These are phyloP conservation scores for Strigamia transsilvanica DNA, from an alignment of 2,888 invertebrate genomes.

Conservation along the genomic window DNA sequence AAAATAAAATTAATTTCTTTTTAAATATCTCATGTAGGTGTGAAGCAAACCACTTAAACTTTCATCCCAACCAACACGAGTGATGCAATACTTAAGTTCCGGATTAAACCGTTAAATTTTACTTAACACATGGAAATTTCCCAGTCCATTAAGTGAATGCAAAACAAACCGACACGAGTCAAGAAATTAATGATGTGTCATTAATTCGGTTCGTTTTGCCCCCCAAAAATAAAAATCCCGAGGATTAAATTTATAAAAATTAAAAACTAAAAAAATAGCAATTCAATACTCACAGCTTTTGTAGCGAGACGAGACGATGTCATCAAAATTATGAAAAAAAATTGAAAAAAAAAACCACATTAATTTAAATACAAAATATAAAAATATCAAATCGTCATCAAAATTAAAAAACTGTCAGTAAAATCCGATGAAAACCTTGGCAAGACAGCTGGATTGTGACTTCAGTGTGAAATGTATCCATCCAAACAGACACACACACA, in stretches of 20 bases:
- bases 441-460: conserved; percentile 22
- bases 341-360: background rate
- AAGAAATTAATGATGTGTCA: no score
- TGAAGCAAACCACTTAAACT: background rate
- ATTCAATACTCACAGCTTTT: conserved; percentile 24
- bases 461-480: conserved; percentile 41
- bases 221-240: no score
- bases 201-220: no score
- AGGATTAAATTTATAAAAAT: background rate
- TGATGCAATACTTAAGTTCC: background rate
- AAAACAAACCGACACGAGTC: no score
- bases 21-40: background rate
- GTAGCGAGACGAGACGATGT: background rate
- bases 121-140: background rate
- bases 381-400: background rate
- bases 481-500: conserved; percentile 6
- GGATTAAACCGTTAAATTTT: background rate
- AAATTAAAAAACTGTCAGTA: background rate
- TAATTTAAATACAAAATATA: background rate
- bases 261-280: background rate
- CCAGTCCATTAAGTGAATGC: no score
- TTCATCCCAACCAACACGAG: background rate
- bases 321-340: background rate
- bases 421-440: background rate
- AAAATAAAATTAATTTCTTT: no score